These are phyloP conservation scores for Sphaeridia pumilis DNA, from an alignment of 2,888 invertebrate genomes.

Conservation along the genomic window DNA sequence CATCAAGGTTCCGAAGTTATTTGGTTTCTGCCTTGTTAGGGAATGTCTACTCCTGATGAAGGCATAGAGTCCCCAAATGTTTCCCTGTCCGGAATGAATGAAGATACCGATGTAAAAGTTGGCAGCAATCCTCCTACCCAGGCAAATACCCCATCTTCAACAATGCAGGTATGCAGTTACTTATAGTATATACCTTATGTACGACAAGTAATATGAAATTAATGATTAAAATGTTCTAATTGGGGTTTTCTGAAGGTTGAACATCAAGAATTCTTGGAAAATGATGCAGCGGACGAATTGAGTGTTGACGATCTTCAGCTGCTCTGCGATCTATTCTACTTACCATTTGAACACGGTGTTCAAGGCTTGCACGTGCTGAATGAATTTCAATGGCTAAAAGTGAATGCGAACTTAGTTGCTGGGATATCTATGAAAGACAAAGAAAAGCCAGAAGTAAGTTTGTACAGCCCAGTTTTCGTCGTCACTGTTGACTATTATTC, in stretches of 20 bases:
- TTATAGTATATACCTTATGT: too few relatives aligned
- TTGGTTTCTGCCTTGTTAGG: too few relatives aligned
- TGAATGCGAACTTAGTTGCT: conserved; percentile 65
- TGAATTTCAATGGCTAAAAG: conserved; percentile 90
- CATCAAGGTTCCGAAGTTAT: too few relatives aligned
- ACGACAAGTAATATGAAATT: too few relatives aligned
- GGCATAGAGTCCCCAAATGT: conserved; percentile 24
- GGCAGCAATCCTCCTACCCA: conserved; percentile 22
- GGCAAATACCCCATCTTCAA: conserved; percentile 20
- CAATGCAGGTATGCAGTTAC: conserved; percentile 27
- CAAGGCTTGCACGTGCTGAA: conserved; percentile 73
- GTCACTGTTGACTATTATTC: conserved; percentile 1
- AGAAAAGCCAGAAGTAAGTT: conserved; percentile 50
- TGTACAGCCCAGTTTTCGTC: background rate
- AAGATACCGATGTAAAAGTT: conserved; percentile 31
- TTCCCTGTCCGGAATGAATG: conserved; percentile 32
- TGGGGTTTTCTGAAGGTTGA: too few relatives aligned
- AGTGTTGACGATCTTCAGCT: conserved; percentile 70
- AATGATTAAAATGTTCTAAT: too few relatives aligned
- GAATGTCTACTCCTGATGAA: conserved; percentile 32
- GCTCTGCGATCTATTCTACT: conserved; percentile 87
- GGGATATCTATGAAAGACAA: conserved; percentile 42
- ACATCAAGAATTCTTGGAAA: conserved; percentile 11
- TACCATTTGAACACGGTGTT: conserved; percentile 92
- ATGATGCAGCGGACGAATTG: conserved; percentile 44